A percentile compares a stretch with the other conserved stretches of the same genome.
phyloP scores from a whole-genome alignment of 2,888 invertebrate species.

The Sphaerophoria rueppellii region DNA sequence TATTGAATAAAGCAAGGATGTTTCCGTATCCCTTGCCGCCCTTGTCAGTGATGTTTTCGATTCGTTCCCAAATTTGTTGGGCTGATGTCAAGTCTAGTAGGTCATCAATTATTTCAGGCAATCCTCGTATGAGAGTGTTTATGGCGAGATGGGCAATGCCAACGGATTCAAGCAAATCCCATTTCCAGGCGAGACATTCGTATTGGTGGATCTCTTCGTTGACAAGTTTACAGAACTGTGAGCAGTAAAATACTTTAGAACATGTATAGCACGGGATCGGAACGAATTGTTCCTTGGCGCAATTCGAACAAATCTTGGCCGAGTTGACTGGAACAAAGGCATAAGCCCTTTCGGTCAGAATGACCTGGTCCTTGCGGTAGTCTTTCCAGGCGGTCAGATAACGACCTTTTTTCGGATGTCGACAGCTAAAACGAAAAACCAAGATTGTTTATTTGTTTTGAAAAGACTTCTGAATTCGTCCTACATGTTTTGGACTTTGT shows the following conservation, averaged over 20 bases:
- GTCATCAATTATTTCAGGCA: conserved; percentile 82
- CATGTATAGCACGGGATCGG: conserved; percentile 88
- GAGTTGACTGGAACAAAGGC: conserved; percentile 87
- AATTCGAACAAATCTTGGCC: conserved; percentile 87
- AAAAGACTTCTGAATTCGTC: background rate
- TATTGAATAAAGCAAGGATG: conserved; percentile 83
- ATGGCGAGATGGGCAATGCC: conserved; percentile 92
- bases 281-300: conserved; percentile 85
- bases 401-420: conserved; percentile 74
- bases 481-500: conserved; percentile 50
- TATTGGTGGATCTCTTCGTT: conserved; percentile 86
- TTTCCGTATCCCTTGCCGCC: conserved; percentile 67
- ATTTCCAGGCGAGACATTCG: conserved; percentile 87
- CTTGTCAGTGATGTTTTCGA: conserved; percentile 78
- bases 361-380: conserved; percentile 86
- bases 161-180: conserved; percentile 86
- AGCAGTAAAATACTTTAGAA: conserved; percentile 87
- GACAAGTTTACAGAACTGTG: conserved; percentile 84
- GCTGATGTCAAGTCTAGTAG: conserved; percentile 43
- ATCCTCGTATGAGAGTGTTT: conserved; percentile 85
- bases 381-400: conserved; percentile 83
- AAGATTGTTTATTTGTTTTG: background rate
- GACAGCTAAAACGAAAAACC: background rate
- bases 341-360: conserved; percentile 92
- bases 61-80: conserved; percentile 75